These are phyloP conservation scores for Pelobates fuscus DNA, from an alignment of 2,113 vertebrate genomes.

Conservation along the genomic window DNA sequence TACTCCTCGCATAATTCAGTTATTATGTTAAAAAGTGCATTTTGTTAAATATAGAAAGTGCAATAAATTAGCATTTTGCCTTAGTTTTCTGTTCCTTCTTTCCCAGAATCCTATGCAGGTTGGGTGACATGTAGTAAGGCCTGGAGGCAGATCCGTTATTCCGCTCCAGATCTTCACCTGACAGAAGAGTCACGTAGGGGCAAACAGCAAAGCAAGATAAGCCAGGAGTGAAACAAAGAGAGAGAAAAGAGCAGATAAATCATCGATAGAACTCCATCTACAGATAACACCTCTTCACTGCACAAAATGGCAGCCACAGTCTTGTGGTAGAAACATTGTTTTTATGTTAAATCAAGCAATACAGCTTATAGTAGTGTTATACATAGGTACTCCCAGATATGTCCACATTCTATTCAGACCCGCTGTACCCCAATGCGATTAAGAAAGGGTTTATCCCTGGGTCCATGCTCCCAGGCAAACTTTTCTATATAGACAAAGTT, in stretches of 20 bases:
- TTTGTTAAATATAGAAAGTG: conserved; percentile 31
- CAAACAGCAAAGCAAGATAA: conserved; percentile 44
- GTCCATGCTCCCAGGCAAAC: no score
- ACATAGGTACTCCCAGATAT: no score
- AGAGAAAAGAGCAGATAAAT: conserved; percentile 55
- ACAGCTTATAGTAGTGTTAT: no score
- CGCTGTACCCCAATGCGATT: no score
- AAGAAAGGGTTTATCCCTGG: no score
- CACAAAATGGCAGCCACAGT: no score
- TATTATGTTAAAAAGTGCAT: conserved; percentile 43
- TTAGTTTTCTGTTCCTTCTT: conserved; percentile 81
- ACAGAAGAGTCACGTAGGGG: conserved; percentile 53
- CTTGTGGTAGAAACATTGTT: no score
- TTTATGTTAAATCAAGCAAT: no score
- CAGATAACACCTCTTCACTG: background rate
- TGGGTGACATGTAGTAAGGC: conserved; percentile 91
- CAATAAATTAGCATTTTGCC: conserved; percentile 51
- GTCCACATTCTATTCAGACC: no score
- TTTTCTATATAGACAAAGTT: no score
- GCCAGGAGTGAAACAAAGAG: conserved; percentile 40
- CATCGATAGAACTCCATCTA: conserved; percentile 51
- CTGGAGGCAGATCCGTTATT: conserved; percentile 90
- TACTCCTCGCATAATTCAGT: conserved; percentile 14
- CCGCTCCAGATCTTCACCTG: conserved; percentile 96
- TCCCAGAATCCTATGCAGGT: conserved; percentile 85